Conservation (phyloP, 2,888 invertebrate species). For the Ypsolopha scabrella region DNA sequence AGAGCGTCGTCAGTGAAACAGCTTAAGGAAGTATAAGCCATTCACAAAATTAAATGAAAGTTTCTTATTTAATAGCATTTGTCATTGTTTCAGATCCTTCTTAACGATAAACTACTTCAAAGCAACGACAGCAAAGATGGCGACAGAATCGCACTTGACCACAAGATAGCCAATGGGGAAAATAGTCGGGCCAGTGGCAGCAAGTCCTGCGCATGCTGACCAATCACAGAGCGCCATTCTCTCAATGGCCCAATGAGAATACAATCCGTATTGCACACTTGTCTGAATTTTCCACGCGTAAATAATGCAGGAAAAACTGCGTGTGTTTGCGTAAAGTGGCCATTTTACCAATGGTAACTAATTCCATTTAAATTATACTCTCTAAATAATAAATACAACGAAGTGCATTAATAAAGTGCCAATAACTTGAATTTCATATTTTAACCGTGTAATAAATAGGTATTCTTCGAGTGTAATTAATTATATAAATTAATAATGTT, state of each 20-base stretch:
- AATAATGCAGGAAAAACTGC: no score
- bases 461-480: not conserved
- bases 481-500: no score
- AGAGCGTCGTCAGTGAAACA: no score
- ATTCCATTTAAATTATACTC: constrained; percentile 1
- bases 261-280: no score
- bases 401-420: not conserved
- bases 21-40: no score
- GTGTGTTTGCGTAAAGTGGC: no score
- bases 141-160: constrained; percentile 77
- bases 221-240: constrained; percentile 19
- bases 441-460: constrained; percentile 15
- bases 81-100: constrained; percentile 72
- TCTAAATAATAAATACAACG: not conserved
- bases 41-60: no score
- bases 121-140: constrained; percentile 76
- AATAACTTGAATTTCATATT: no score
- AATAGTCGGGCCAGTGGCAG: constrained; percentile 46
- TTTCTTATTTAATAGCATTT: no score
- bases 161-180: constrained; percentile 61
- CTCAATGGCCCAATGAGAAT: no score
- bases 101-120: constrained; percentile 81
- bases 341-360: constrained; percentile 4
- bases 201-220: constrained; percentile 74
- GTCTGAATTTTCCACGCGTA: no score